A percentile compares a stretch with the other conserved stretches of the same genome.
phyloP scores from a whole-genome alignment of 2,888 invertebrate genomes.

The Lucinisca nassula region DNA sequence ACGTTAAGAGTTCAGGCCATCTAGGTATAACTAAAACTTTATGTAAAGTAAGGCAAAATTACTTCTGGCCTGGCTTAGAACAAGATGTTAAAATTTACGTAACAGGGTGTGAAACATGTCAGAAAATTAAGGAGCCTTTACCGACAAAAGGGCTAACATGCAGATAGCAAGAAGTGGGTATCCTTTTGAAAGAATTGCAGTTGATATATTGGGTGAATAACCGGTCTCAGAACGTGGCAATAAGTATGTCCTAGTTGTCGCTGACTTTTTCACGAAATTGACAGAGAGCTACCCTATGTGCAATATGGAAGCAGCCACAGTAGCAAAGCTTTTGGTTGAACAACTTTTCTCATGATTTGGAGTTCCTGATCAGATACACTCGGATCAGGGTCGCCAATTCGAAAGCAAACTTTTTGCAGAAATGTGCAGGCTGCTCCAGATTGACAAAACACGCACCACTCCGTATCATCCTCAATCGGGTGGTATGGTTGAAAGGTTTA shows the following conservation, averaged over 20 bases:
- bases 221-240: constrained; percentile 4
- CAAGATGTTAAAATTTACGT: constrained; percentile 3
- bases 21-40: constrained; percentile 14
- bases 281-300: constrained; percentile 19
- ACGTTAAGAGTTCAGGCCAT: not conserved
- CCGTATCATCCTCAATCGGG: no score
- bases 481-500: no score
- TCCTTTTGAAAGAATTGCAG: constrained; percentile 21
- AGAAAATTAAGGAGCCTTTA: not conserved
- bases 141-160: constrained; percentile 8
- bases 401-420: no score
- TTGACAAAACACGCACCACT: no score
- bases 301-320: constrained; percentile 8
- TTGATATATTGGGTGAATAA: constrained; percentile 21
- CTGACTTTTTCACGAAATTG: constrained; percentile 14
- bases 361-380: no score
- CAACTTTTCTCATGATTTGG: no score
- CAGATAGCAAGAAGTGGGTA: constrained; percentile 8
- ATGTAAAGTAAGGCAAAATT: not conserved
- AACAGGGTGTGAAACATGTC: constrained; percentile 12
- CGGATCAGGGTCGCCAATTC: no score
- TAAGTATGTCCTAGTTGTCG: constrained; percentile 1
- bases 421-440: no score
- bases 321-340: no score
- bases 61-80: constrained; percentile 9